Base-by-base conservation (phyloP, 1,140 invertebrate genomes). In the Centruroides vittatus region DNA sequence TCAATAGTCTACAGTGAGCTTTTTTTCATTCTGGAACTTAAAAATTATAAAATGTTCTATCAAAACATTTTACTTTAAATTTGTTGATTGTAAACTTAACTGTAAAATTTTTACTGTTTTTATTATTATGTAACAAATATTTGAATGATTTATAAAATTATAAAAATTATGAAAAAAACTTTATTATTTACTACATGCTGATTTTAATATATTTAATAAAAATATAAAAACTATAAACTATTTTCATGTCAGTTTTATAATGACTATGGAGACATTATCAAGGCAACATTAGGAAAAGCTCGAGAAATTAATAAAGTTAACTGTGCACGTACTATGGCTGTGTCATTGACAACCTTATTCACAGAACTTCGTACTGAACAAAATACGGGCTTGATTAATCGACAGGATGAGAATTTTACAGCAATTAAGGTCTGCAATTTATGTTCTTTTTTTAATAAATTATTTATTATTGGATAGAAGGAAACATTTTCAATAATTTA, bases 241-340 rank as follows among this genome's bases (percentile, higher is more conserved):
- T 3, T n/a, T 64, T 74, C 68, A 64, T 73, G 74, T 54, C 73
- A 90, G 83, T 96, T 91, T 73, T 98, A 96, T 73, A 95, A 95
- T 73, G 93, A 98, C 74, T 99, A 97, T 78, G 96, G 96, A n/a
- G 96, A 99, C 74, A 99, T 99, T 58, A 97, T 99, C 58, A 99
- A 99, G 78, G 86, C 88, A 10, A 97, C 95, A 3, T 76, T 99
- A 66, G 88, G 89, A 58, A 98, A 98, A 77, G 90, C 92, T 3
- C 79, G 94, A 65, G 96, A 99, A 75, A 97, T 98, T 56, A 97
- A 96, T 77, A 98, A 97, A 79, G 85, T 93, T 1, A 88, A 89
- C 70, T 98, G 94, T 76, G 93, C 94, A 5, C 79, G 94, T 65
- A 97, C 93, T 4, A 92, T 99, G 82, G 85, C 90, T 54, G 78